Conservation (phyloP, 2,888 invertebrate genomes). For the Nemapogon koenigi region DNA sequence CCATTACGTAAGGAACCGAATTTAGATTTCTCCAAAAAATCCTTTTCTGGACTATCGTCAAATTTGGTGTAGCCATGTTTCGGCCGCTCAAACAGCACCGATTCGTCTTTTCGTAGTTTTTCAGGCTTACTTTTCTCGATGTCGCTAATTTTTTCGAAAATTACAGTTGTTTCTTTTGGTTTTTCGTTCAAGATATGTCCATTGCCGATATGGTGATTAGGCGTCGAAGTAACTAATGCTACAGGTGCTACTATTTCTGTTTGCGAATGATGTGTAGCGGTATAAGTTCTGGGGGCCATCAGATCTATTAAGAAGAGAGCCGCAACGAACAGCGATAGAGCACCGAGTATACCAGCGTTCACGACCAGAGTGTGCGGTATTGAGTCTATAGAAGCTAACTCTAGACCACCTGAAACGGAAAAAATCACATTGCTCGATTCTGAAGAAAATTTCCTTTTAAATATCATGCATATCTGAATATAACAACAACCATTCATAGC, state of each 20-base stretch:
- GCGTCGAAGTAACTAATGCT: slow-evolving; percentile 20
- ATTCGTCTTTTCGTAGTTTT: slow-evolving; percentile 29
- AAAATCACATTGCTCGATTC: no score
- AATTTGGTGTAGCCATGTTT: slow-evolving; percentile 34
- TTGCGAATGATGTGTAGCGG: slow-evolving; percentile 42
- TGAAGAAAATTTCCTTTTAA: no score
- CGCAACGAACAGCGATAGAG: slow-evolving; percentile 70
- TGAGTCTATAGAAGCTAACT: slow-evolving; percentile 74
- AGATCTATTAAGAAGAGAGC: slow-evolving; percentile 73
- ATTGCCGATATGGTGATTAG: slow-evolving; percentile 16
- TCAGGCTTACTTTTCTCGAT: slow-evolving; percentile 32
- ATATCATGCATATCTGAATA: no score
- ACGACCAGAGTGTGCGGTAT: slow-evolving; percentile 71
- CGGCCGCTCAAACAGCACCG: slow-evolving; percentile 29
- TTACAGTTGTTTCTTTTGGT: slow-evolving; percentile 2
- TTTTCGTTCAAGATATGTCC: slow-evolving; percentile 22
- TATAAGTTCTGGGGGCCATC: slow-evolving; percentile 61
- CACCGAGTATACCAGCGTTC: slow-evolving; percentile 75
- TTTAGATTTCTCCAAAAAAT: slow-evolving; percentile 41
- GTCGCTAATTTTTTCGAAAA: slow-evolving; percentile 37
- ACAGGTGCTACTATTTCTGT: slow-evolving; percentile 30
- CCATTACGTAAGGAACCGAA: slow-evolving; percentile 52
- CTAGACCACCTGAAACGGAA: slow-evolving; percentile 64
- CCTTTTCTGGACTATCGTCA: slow-evolving; percentile 31
- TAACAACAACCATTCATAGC: no score